Base-by-base conservation (phyloP, 2,113 vertebrate species). In the Gymnorhina tibicen region DNA sequence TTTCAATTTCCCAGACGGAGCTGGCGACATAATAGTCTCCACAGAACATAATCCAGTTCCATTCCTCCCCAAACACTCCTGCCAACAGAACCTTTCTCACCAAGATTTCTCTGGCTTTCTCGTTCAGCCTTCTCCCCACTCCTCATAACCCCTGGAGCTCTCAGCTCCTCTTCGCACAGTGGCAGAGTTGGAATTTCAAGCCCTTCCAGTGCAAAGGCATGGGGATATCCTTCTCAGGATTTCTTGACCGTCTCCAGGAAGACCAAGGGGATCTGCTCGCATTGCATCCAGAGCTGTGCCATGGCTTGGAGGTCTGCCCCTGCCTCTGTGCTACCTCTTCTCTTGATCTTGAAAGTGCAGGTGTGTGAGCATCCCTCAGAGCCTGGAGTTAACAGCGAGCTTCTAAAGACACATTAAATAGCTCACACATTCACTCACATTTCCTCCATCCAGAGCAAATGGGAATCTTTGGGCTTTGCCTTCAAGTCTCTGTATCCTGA, bases 251-350 rank as follows among this genome's bases (percentile, higher is more conserved):
- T 17, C 28, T 69, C 41, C 70, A 27, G 23, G 52, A 70, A 55
- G 26, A 33, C 18, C 2, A 7, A 42, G 12, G 32, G 13, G n/a
- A 30, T n/a, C 16, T 67, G 46, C 7, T 14, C 14, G 41, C 11
- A 6, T 0, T 16, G 1, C 21, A 10, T 35, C 24, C 67, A 53
- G 5, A 0, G 0, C 10, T 77, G n/a, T 2, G 17, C 32, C 50
- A 7, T 0, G 1, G 41, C 19, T 74, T 14, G 1, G 4, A 81
- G 37, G 8, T 56, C 56, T 85, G 37, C 1, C 27, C 7, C 27
- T 76, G 12, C 11, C 37, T 67, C 64, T 63, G 14, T 27, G 28
- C 37, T 81, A 8, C 20, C 21, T 24, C 27, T 72, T 52, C 19
- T 56, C 69, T 82, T 52, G 52, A 18, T 75, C 10, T 30, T 32